Percentiles rank a stretch among this genome's conserved stretches.
Conservation (phyloP, 2,888 invertebrate species). For the Julus scanicus region DNA sequence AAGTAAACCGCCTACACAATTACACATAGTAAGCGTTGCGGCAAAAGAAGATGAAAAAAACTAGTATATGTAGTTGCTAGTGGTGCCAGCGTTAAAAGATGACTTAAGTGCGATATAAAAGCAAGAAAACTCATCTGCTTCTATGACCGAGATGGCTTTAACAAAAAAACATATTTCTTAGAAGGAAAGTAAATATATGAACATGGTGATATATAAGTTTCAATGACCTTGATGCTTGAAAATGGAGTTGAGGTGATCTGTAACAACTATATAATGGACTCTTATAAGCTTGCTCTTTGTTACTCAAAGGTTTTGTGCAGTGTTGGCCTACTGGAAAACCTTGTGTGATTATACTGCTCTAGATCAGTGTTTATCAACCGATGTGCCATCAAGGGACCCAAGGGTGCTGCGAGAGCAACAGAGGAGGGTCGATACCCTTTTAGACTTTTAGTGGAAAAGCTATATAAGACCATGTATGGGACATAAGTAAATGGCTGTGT, state of each 20-base stretch:
- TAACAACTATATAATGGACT: no score
- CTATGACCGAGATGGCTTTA: not conserved
- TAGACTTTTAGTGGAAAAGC: no score
- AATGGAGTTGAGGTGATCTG: not conserved
- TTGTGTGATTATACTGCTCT: no score
- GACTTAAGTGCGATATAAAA: not conserved
- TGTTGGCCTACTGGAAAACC: no score
- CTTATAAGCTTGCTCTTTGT: no score
- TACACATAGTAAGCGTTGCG: not conserved
- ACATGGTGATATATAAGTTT: not conserved
- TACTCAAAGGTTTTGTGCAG: no score
- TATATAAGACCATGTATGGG: no score
- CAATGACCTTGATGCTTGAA: not conserved
- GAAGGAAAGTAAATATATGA: not conserved
- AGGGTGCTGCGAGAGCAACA: no score
- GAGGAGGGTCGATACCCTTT: no score
- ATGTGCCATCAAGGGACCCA: no score
- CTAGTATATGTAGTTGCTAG: not conserved
- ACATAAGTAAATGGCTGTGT: no score
- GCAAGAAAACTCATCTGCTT: not conserved
- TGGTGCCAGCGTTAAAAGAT: not conserved
- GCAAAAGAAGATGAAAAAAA: not conserved
- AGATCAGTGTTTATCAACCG: no score
- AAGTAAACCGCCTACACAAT: not conserved
- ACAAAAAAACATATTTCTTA: not conserved